Evolutionary conservation across 2,113 vertebrate genomes (phyloP).

Genomic region (Leucosticte australis): DNA sequence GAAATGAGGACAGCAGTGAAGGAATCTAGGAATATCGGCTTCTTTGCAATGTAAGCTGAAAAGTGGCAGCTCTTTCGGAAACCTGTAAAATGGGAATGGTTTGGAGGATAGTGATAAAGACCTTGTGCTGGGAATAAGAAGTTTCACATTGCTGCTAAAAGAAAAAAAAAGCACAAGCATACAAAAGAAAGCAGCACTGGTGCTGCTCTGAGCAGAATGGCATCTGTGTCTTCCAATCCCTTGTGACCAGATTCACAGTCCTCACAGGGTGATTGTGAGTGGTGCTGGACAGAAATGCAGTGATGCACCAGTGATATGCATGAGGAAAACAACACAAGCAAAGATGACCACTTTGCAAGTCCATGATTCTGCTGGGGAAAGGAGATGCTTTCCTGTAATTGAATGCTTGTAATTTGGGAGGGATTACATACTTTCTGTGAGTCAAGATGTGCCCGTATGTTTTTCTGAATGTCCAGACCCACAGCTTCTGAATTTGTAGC

Average conservation of each 20-base stretch:
- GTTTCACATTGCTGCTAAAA: neutral
- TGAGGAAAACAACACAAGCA: neutral
- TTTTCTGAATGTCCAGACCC: neutral
- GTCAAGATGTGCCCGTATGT: neutral
- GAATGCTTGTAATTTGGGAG: neutral
- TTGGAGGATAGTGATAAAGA: neutral
- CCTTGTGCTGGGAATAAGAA: neutral
- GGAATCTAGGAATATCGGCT: neutral
- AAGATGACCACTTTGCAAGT: neutral
- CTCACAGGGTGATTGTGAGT: neutral
- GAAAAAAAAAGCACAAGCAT: neutral
- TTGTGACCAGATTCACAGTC: neutral
- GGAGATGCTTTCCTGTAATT: neutral
- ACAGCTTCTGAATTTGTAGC: neutral
- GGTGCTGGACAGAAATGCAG: neutral
- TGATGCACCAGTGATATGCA: neutral
- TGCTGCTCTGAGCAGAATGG: neutral
- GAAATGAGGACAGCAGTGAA: constrained; percentile 37
- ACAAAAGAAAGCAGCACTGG: neutral
- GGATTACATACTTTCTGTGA: neutral
- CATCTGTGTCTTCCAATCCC: neutral
- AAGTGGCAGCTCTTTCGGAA: neutral
- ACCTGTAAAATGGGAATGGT: neutral
- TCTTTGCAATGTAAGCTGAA: neutral
- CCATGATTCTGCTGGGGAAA: neutral